A percentile compares a stretch with the other conserved stretches of the same genome.
phyloP scores from a whole-genome alignment of 1,140 invertebrate genomes.

The Panulirus ornatus region DNA sequence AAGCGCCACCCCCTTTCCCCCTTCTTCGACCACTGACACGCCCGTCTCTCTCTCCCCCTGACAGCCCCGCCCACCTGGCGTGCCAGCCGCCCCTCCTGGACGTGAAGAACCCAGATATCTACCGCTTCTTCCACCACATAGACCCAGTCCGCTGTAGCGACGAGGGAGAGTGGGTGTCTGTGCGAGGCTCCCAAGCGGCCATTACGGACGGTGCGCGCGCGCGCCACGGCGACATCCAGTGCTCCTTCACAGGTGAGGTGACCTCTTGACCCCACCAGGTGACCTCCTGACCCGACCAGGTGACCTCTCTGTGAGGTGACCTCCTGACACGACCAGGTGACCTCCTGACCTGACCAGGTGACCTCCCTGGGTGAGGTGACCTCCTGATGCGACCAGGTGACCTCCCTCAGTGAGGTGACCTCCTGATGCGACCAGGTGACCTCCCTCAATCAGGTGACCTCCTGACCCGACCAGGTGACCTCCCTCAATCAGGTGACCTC shows the following conservation, averaged over 20 bases:
- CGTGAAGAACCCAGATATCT: constrained; percentile 84
- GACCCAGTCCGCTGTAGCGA: constrained; percentile 82
- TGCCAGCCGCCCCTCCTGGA: constrained; percentile 85
- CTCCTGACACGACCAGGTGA: no score
- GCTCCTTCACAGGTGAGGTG: constrained; percentile 44
- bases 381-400: no score
- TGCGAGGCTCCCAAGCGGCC: constrained; percentile 76
- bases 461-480: no score
- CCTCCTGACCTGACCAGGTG: no score
- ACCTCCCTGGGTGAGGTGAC: no score
- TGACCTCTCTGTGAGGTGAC: no score
- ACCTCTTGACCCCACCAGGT: no score
- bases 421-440: no score
- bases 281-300: no score
- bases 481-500: no score
- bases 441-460: no score
- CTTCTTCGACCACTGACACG: neutral
- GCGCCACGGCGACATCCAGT: constrained; percentile 76
- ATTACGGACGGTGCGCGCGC: constrained; percentile 76
- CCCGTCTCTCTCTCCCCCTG: neutral
- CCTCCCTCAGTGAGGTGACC: no score
- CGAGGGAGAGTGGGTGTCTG: constrained; percentile 81
- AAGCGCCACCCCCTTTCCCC: neutral
- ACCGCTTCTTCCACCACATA: constrained; percentile 83
- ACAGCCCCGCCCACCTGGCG: constrained; percentile 44